These are phyloP conservation scores for Xiphophorus maculatus DNA, from an alignment of 2,113 vertebrate species.

Conservation along the genomic window DNA sequence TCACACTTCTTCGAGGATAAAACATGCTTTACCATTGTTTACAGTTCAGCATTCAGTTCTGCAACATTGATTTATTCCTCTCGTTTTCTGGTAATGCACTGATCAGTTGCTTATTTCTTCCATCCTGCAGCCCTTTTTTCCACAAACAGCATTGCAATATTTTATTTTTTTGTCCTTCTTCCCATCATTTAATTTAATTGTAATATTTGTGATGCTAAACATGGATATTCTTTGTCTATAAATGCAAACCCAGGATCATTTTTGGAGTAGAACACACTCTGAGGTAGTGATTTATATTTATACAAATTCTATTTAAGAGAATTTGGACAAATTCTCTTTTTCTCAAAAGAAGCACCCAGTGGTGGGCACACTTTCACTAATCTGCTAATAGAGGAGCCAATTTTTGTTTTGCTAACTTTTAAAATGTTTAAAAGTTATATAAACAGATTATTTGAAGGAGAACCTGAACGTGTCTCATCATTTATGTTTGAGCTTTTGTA, in stretches of 20 bases:
- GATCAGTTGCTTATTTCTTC: slow-evolving; percentile 18
- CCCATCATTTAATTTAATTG: slow-evolving; percentile 22
- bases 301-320: too few species aligned
- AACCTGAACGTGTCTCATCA: too few species aligned
- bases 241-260: slow-evolving; percentile 84
- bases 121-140: slow-evolving; percentile 33
- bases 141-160: slow-evolving; percentile 2
- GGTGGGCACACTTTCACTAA: too few species aligned
- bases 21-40: accelerated
- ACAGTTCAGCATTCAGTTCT: background rate
- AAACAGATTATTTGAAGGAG: too few species aligned
- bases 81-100: slow-evolving; percentile 6
- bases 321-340: too few species aligned
- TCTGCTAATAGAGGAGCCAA: too few species aligned
- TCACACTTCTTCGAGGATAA: slow-evolving; percentile 11
- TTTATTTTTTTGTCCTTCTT: slow-evolving; percentile 27
- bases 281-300: slow-evolving; percentile 81
- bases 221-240: slow-evolving; percentile 68
- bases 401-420: too few species aligned
- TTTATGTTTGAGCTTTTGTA: too few species aligned
- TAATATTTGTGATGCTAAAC: slow-evolving; percentile 55
- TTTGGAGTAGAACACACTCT: slow-evolving; percentile 83
- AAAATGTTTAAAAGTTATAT: too few species aligned
- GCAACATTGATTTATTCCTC: slow-evolving; percentile 10
- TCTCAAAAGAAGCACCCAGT: too few species aligned